Evolutionary conservation across 2,113 vertebrate genomes (phyloP).

Genomic region (Melanerpes formicivorus): DNA sequence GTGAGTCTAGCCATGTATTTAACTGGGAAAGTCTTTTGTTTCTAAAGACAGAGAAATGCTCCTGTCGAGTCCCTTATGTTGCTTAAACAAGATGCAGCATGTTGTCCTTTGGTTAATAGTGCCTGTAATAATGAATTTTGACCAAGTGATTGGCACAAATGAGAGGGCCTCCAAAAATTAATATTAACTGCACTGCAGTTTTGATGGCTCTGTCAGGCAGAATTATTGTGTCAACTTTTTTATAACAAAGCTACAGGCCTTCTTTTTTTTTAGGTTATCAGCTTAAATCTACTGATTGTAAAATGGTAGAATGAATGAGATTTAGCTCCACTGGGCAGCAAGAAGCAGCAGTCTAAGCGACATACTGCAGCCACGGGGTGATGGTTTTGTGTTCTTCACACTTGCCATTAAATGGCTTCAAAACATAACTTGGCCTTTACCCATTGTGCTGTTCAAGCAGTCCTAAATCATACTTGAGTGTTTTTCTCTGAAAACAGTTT

Average conservation of each 20-base stretch:
- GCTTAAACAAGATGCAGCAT: neutral
- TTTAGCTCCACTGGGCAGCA: neutral
- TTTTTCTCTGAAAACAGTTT: neutral
- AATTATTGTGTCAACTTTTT: neutral
- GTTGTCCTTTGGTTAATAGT: neutral
- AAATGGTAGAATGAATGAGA: neutral
- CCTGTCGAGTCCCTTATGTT: neutral
- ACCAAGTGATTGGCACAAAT: neutral
- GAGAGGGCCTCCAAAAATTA: neutral
- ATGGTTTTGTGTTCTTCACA: neutral
- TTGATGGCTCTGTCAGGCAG: neutral
- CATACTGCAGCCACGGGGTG: neutral
- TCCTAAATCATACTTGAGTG: neutral
- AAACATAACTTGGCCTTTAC: neutral
- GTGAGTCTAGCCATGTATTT: neutral
- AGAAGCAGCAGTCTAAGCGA: neutral
- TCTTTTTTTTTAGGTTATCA: neutral
- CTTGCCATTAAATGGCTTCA: neutral
- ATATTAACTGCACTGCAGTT: neutral
- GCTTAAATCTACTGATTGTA: neutral
- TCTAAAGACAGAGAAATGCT: neutral
- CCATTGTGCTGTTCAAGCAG: neutral
- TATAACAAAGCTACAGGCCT: neutral
- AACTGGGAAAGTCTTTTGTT: neutral
- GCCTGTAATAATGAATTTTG: neutral